phyloP scores from a whole-genome alignment of 2,888 invertebrate genomes.

The Campoletis raptor region DNA sequence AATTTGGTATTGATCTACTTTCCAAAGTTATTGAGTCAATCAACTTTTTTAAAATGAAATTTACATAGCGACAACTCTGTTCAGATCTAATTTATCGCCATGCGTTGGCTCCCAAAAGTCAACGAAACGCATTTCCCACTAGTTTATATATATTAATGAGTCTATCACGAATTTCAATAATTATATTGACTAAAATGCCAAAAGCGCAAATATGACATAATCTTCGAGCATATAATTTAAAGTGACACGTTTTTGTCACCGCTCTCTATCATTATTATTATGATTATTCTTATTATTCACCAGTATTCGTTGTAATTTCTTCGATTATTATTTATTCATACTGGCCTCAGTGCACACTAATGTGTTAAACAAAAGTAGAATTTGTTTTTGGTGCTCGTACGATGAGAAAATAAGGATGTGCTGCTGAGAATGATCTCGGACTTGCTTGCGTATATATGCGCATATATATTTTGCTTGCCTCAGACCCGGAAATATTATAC shows the following conservation, averaged over 20 bases:
- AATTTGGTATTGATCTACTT: background rate
- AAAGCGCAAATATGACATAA: background rate
- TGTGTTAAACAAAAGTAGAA: background rate
- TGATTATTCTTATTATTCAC: background rate
- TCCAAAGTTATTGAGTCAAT: background rate
- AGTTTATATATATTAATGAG: background rate
- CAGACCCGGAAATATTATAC: conserved; percentile 59
- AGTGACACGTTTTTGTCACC: background rate
- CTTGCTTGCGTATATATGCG: background rate
- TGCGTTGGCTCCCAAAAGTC: background rate
- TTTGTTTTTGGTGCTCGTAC: conserved; percentile 13
- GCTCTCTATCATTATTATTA: background rate
- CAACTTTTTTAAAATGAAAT: background rate
- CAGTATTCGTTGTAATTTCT: no score
- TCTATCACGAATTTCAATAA: background rate
- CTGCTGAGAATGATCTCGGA: background rate
- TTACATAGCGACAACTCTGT: background rate
- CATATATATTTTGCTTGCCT: conserved; percentile 5
- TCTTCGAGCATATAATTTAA: background rate
- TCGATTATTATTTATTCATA: background rate
- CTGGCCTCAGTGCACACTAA: background rate
- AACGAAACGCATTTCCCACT: background rate
- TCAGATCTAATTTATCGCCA: background rate
- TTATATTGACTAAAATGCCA: background rate
- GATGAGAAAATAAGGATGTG: background rate